Evolutionary conservation across 2,888 invertebrate species (phyloP).

Genomic region (Drosophila fungiperda): DNA sequence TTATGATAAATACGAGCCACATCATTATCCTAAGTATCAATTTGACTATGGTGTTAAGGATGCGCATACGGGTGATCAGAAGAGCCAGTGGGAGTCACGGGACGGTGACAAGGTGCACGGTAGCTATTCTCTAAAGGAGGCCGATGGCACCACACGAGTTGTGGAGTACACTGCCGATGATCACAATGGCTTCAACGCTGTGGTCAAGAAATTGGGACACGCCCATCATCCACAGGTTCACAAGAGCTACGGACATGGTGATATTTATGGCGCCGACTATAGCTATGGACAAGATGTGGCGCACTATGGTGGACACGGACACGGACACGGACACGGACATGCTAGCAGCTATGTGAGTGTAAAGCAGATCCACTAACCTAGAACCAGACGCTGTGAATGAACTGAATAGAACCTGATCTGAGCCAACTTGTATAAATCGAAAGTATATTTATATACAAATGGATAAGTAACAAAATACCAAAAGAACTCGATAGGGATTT

Average conservation of each 20-base stretch:
- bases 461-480: conserved; percentile 19
- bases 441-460: conserved; percentile 1
- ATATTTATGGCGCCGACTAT: conserved; percentile 58
- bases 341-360: conserved; percentile 81
- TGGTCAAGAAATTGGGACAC: conserved; percentile 86
- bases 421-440: conserved; percentile 14
- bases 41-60: conserved; percentile 86
- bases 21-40: conserved; percentile 85
- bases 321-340: conserved; percentile 62
- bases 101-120: conserved; percentile 86
- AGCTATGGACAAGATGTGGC: conserved; percentile 61
- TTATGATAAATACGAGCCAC: conserved; percentile 83
- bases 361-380: conserved; percentile 70
- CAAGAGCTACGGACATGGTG: conserved; percentile 62
- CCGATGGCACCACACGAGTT: conserved; percentile 86
- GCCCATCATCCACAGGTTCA: conserved; percentile 81
- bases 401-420: conserved; percentile 30
- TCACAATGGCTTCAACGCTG: conserved; percentile 86
- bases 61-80: conserved; percentile 85
- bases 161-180: conserved; percentile 86
- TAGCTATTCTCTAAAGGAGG: conserved; percentile 85
- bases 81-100: conserved; percentile 86
- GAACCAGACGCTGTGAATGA: background rate
- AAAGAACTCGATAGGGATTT: conserved; percentile 16
- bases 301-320: conserved; percentile 41